Conservation (phyloP, 1,140 invertebrate species). For the Apolygus lucorum region DNA sequence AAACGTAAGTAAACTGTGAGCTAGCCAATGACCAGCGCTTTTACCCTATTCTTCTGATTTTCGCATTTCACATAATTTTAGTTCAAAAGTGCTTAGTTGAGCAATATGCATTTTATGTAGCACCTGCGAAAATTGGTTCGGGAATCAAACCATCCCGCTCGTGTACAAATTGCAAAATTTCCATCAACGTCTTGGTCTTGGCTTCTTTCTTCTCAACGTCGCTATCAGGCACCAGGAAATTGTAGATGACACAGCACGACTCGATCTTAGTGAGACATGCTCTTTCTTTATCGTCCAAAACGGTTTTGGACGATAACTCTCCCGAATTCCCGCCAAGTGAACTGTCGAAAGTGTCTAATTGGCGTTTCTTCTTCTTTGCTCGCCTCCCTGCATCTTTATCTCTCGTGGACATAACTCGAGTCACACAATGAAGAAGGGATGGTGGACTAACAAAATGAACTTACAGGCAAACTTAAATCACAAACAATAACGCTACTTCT, state of each 20-base stretch:
- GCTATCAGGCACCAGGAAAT: constrained; percentile 96
- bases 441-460: too few relatives aligned
- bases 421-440: too few relatives aligned
- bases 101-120: too few relatives aligned
- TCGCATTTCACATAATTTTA: too few relatives aligned
- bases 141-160: constrained; percentile 88
- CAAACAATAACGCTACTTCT: too few relatives aligned
- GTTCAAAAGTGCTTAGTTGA: too few relatives aligned
- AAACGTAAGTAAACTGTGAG: too few relatives aligned
- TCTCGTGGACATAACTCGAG: neutral
- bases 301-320: constrained; percentile 60
- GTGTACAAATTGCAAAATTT: constrained; percentile 95
- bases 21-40: too few relatives aligned
- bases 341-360: neutral
- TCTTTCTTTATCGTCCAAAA: constrained; percentile 88
- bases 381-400: neutral
- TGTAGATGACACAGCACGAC: constrained; percentile 97
- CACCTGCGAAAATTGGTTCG: constrained; percentile 92
- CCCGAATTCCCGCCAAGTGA: neutral
- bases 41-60: too few relatives aligned
- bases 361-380: neutral
- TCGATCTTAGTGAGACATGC: constrained; percentile 93
- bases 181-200: constrained; percentile 92
- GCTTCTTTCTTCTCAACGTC: constrained; percentile 98
- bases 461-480: too few relatives aligned